Conservation (phyloP, 2,888 invertebrate genomes). For the Drosophila meridiana region DNA sequence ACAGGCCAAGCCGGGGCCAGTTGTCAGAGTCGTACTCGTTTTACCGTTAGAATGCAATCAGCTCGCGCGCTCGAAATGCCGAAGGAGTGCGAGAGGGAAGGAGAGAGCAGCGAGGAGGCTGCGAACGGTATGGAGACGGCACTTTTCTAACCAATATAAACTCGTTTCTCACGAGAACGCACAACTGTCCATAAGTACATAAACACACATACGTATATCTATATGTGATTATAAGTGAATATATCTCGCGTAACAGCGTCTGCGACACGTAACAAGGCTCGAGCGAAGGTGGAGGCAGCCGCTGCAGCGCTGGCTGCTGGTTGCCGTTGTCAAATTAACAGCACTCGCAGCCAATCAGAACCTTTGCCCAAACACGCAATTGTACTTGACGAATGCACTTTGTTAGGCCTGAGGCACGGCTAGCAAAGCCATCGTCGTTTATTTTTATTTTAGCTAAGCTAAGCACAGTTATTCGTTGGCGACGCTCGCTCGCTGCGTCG, state of each 20-base stretch:
- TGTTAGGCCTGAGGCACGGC: conserved; percentile 63
- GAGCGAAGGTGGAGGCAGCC: conserved; percentile 15
- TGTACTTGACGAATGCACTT: conserved; percentile 58
- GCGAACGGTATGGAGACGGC: conserved; percentile 32
- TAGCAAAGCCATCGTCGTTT: conserved; percentile 60
- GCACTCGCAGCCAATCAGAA: background rate
- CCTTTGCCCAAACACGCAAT: conserved; percentile 2
- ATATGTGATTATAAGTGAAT: conserved; percentile 9
- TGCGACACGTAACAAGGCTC: conserved; percentile 60
- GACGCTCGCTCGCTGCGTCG: background rate
- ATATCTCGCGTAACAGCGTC: conserved; percentile 72
- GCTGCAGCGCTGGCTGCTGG: no score
- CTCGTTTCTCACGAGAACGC: conserved; percentile 72
- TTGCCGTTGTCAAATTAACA: conserved; percentile 1
- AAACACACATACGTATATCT: conserved; percentile 2
- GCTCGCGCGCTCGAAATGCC: conserved; percentile 78
- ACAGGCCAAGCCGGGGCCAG: conserved; percentile 50
- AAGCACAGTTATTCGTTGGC: conserved; percentile 5
- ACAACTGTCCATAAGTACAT: conserved; percentile 35
- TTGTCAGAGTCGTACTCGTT: conserved; percentile 80
- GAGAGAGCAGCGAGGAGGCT: background rate
- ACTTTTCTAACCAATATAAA: conserved; percentile 73
- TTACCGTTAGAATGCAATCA: conserved; percentile 85
- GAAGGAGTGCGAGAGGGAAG: conserved; percentile 7
- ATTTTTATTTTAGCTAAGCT: conserved; percentile 17